Base-by-base conservation (phyloP, 2,797 vertebrate species). In the Helarctos malayanus region DNA sequence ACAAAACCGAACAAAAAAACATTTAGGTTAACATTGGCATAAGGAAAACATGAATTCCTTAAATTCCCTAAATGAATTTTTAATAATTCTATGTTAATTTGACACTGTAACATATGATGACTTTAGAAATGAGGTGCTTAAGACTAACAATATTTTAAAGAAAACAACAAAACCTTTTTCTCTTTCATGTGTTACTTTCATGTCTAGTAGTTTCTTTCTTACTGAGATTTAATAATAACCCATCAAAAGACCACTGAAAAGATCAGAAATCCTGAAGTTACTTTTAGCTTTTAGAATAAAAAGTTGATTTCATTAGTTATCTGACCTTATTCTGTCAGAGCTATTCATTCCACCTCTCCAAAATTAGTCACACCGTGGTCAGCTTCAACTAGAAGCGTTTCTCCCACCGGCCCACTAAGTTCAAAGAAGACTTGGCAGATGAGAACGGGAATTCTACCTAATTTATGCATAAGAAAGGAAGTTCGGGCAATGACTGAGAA, bases 231-330 rank as follows among this genome's bases (percentile, higher is more conserved):
- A 68, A 21, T 10, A 79, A 68, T 88, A 85, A 10, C 27, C 49
- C 29, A 75, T 41, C 49, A 35, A 65, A 68, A 78, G n/a, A 87
- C 35, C 86, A 94, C 1, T 82, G n/a, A 93, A 96, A 95, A 65
- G 68, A 79, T 41, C 19, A 75, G 27, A 54, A 15, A 85, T 92
- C 75, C 89, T 54, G 69, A 78, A 63, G 41, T 52, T 41, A 94
- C 38, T 95, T 97, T 75, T 21, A 90, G 16, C 38, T 92, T 89
- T 80, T 91, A 88, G 73, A 90, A 95, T 76, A 76, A 95, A 89
- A 90, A 94, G 56, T 35, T 89, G 75, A 81, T 59, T 91, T 83
- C 41, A 75, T 85, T 86, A 89, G 6, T 83, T 83, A 35, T 45
- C 79, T 89, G 63, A 88, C 59, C 47, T n/a, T 73, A 91, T 29